Evolutionary conservation across 2,888 invertebrate genomes (phyloP), one percentile per base, ranked within the genome.

Genomic region (Noctuana brunneofusca): DNA sequence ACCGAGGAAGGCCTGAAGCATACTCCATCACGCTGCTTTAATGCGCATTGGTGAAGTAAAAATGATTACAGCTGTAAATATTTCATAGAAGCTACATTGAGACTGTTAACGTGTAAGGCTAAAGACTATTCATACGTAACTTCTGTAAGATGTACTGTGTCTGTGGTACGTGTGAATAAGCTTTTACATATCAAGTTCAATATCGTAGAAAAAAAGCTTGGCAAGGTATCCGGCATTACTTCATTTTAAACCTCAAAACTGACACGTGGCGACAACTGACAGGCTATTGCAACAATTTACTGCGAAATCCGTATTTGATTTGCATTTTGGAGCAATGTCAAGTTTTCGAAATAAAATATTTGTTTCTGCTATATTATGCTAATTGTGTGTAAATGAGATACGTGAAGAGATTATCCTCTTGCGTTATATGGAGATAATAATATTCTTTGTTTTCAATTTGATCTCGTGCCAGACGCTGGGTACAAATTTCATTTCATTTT

Each of bases 241-340:
- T 53, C 54, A 54, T 52, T 53, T 50, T 46, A 38, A 14, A 46
- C 20, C 12, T 30, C 46, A 62, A 54, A 35, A 48, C 32, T 16
- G 60, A 38, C 54, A 20, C 30, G 5, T 2, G 48, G 9, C 30
- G 35, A 54, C 54, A 48, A 20, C n/a, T 24, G 48, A 49, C 27
- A 27, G 32, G 38, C 27, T 62, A 46, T 55, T 49, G 54, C 35
- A 12, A 35, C 30, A 52, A 38, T 43, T 41, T 52, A 22, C 30
- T 60, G 60, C 54, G 48, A 48, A 55, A 55, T 46, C 30, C 1
- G 8, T 20, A 43, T 20, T 58, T 12, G 12, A 59, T 58, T 58
- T 50, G 58, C 50, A 53, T 59, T 59, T 59, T 22, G 48, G 60
- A 24, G 53, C 59, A 59, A 53, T 53, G 59, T 52, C 59, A 46